Evolutionary conservation across 2,113 vertebrate species (phyloP).

Genomic region (Neoarius graeffei): DNA sequence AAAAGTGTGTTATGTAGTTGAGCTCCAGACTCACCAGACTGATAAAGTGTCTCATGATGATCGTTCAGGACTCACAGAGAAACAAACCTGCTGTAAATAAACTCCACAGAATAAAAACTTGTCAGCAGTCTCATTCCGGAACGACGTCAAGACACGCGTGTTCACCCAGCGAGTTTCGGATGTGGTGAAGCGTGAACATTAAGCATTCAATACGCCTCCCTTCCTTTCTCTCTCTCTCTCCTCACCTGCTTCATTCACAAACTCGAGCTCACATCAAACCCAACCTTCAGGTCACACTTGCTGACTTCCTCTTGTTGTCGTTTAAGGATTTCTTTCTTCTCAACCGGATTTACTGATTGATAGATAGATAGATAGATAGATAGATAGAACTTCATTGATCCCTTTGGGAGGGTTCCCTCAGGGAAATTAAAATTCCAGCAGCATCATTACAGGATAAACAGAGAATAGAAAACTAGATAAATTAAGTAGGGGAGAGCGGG

Average conservation of each 20-base stretch:
- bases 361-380: too few species aligned
- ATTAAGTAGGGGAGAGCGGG: too few species aligned
- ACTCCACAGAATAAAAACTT: not conserved
- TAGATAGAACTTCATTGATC: too few species aligned
- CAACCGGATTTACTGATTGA: too few species aligned
- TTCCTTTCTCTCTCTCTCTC: too few species aligned
- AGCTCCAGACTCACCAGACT: not conserved
- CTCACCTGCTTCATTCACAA: not conserved
- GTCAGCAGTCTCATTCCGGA: not conserved
- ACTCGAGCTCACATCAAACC: not conserved
- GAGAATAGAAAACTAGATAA: too few species aligned
- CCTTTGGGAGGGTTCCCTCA: too few species aligned
- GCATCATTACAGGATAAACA: too few species aligned
- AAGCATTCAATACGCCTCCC: not conserved
- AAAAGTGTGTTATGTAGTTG: not conserved
- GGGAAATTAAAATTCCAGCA: too few species aligned
- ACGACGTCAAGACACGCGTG: not conserved
- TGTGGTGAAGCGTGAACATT: not conserved
- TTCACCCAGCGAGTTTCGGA: accelerated
- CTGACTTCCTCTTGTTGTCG: not conserved
- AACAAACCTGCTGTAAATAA: not conserved
- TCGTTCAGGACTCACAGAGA: not conserved
- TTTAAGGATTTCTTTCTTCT: not conserved
- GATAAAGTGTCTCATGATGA: not conserved
- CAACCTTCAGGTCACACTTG: not conserved